Percentiles rank a stretch among this genome's conserved stretches.
Evolutionary conservation across 2,113 vertebrate genomes (phyloP).

Genomic region (Vidua chalybeata): DNA sequence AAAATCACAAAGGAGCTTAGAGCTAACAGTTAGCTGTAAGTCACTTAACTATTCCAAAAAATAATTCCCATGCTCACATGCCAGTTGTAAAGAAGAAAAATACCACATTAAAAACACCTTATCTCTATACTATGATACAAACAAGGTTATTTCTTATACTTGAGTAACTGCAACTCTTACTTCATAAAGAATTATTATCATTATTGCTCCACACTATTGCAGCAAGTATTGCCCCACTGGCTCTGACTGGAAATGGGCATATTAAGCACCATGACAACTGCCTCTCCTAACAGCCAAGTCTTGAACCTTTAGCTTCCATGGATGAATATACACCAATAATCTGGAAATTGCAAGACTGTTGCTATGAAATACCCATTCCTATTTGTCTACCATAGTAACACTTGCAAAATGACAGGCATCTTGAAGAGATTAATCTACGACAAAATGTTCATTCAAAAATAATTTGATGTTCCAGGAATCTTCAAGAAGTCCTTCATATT

Average conservation of each 20-base stretch:
- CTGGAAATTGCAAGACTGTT: neutral
- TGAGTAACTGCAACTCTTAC: neutral
- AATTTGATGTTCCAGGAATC: neutral
- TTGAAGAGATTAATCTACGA: neutral
- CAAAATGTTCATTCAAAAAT: conserved; percentile 35
- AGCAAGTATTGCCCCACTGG: neutral
- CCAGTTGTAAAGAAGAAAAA: neutral
- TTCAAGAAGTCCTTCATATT: neutral
- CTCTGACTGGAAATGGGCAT: neutral
- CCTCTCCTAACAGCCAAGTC: neutral
- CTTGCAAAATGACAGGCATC: neutral
- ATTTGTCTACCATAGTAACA: neutral
- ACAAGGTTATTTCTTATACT: neutral
- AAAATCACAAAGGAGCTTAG: neutral
- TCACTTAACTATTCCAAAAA: neutral
- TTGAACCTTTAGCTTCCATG: neutral
- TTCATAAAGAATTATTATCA: neutral
- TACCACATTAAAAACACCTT: neutral
- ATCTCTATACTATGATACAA: neutral
- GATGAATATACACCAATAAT: neutral
- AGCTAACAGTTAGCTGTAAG: neutral
- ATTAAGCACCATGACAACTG: neutral
- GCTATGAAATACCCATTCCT: neutral
- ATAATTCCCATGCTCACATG: neutral
- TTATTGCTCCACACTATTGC: neutral